These are phyloP conservation scores for Eretmochelys imbricata DNA, from an alignment of 2,113 vertebrate genomes.

Conservation along the genomic window DNA sequence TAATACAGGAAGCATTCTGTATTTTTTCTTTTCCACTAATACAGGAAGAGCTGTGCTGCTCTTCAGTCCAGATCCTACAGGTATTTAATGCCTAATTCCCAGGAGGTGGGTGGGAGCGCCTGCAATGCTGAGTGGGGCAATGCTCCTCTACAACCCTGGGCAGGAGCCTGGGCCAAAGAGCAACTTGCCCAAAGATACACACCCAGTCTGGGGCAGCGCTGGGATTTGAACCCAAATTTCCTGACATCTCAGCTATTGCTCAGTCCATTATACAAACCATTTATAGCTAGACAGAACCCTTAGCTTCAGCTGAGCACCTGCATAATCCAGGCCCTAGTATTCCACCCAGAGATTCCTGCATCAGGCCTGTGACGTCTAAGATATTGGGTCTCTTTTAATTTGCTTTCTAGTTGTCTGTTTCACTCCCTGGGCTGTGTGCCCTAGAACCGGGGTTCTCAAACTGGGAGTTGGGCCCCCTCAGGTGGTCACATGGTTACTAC, in stretches of 20 bases:
- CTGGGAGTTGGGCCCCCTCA: no score
- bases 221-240: not conserved
- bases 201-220: no score
- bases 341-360: not conserved
- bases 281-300: not conserved
- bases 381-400: not conserved
- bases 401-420: not conserved
- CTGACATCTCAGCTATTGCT: not conserved
- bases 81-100: no score
- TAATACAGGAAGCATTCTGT: no score
- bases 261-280: not conserved
- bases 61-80: no score
- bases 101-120: no score
- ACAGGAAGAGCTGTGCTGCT: no score
- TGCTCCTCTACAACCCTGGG: not conserved
- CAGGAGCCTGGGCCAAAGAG: not conserved
- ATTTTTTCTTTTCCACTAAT: no score
- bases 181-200: not conserved
- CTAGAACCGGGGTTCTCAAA: not conserved
- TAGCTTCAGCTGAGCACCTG: not conserved
- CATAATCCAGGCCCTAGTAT: not conserved
- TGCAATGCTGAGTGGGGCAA: not conserved
- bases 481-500: no score
- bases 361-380: not conserved
- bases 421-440: not conserved